A percentile compares a stretch with the other conserved stretches of the same genome.
These are phyloP conservation scores for Bolinopsis microptera DNA, from an alignment of 37 sponge, comb jelly and placozoan genomes.

Conservation along the genomic window DNA sequence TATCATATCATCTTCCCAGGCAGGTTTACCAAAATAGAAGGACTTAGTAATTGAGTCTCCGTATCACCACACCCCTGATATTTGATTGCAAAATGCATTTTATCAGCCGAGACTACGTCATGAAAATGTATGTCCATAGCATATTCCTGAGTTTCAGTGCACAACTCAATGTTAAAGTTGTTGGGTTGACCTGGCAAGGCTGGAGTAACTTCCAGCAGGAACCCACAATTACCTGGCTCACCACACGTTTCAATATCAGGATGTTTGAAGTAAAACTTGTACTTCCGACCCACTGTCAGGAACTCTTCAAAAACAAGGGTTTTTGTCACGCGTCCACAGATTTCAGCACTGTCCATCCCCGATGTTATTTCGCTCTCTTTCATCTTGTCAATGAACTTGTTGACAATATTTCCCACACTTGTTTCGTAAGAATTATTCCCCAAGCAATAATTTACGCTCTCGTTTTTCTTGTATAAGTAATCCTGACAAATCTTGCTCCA, in stretches of 20 bases:
- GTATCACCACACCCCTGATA: neutral
- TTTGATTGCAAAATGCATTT: neutral
- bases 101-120: neutral
- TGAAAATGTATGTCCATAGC: neutral
- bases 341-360: neutral
- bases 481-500: neutral
- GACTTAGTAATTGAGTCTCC: neutral
- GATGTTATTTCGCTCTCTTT: neutral
- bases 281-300: neutral
- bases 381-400: neutral
- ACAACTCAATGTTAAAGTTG: neutral
- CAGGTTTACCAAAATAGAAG: neutral
- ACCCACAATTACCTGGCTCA: neutral
- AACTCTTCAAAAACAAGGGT: neutral
- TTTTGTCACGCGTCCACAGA: neutral
- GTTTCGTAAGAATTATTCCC: too few relatives aligned
- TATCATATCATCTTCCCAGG: neutral
- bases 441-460: neutral
- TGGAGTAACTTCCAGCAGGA: neutral
- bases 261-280: too few relatives aligned
- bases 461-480: neutral
- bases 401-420: neutral
- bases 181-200: neutral
- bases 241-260: too few relatives aligned
- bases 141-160: neutral